A percentile compares a stretch with the other conserved stretches of the same genome.
Conservation (phyloP, 64 coral and sea anemone genomes). For the Stylophora pistillata region DNA sequence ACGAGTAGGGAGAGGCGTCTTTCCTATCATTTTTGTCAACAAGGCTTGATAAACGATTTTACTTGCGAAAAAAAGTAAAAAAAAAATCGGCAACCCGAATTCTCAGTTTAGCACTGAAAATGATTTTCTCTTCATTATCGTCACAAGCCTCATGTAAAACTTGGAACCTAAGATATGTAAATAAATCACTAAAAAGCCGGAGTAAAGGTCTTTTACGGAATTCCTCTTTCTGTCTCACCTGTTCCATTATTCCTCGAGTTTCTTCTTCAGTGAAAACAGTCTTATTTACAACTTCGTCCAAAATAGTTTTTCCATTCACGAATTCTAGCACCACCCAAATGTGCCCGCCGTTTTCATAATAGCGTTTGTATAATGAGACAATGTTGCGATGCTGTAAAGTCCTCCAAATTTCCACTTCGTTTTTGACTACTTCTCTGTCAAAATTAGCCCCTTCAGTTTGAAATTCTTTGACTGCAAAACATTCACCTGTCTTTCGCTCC, state of each 20-base stretch:
- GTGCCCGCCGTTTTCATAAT: conserved; percentile 18
- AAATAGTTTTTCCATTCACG: conserved; percentile 75
- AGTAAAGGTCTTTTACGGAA: too few relatives aligned
- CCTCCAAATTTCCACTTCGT: conserved; percentile 84
- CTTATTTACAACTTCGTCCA: conserved; percentile 75
- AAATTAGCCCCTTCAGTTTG: conserved; percentile 35
- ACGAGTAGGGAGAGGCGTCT: too few relatives aligned
- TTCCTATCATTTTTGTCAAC: too few relatives aligned
- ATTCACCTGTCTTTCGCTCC: conserved; percentile 62
- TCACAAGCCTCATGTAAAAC: too few relatives aligned
- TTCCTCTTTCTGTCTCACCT: conserved; percentile 53
- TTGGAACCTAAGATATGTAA: too few relatives aligned
- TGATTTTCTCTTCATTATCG: background rate
- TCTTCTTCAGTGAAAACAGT: conserved; percentile 70
- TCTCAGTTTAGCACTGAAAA: background rate
- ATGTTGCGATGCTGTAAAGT: conserved; percentile 84
- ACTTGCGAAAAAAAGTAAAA: too few relatives aligned
- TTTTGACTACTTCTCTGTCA: conserved; percentile 57
- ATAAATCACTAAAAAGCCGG: too few relatives aligned
- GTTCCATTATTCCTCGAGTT: conserved; percentile 70
- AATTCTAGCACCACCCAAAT: conserved; percentile 87
- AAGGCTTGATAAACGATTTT: too few relatives aligned
- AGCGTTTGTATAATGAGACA: conserved; percentile 52
- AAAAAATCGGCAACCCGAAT: too few relatives aligned
- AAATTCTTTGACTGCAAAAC: conserved; percentile 77